These are phyloP conservation scores for Synaphobranchus kaupii DNA, from an alignment of 2,797 vertebrate species.

Conservation along the genomic window DNA sequence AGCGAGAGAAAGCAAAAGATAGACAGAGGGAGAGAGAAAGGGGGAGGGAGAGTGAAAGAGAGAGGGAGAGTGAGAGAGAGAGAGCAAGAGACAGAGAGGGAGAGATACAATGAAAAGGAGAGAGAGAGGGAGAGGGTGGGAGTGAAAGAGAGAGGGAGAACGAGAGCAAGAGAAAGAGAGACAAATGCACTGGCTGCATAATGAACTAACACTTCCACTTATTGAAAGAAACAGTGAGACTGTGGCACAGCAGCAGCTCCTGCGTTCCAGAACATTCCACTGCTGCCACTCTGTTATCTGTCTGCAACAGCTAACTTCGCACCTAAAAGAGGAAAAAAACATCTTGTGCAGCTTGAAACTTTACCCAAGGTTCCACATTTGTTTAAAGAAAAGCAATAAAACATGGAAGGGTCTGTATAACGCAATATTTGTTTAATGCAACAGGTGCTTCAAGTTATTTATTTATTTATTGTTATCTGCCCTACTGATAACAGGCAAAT, in stretches of 20 bases:
- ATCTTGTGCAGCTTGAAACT: neutral
- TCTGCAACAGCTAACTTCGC: neutral
- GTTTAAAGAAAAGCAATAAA: neutral
- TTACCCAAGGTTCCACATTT: neutral
- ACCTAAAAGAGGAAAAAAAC: neutral
- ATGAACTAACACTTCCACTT: conserved; percentile 5
- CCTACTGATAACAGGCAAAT: neutral
- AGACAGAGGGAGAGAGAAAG: neutral
- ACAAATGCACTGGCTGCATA: conserved; percentile 3
- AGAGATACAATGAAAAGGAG: no score
- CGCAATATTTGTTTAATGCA: neutral
- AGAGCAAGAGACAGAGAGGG: neutral
- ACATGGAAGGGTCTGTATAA: neutral
- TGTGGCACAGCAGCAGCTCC: neutral
- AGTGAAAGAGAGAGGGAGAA: neutral
- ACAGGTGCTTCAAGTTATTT: neutral
- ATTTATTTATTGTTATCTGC: neutral
- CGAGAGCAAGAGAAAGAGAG: neutral
- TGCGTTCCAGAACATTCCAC: neutral
- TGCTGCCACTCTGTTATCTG: neutral
- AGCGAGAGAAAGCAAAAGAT: no score
- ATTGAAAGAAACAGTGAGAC: conserved; percentile 15
- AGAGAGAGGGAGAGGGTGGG: neutral
- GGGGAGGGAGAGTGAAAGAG: no score
- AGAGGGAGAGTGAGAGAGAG: neutral